Base-by-base conservation (phyloP, 2,888 invertebrate species). In the Protonemura montana region DNA sequence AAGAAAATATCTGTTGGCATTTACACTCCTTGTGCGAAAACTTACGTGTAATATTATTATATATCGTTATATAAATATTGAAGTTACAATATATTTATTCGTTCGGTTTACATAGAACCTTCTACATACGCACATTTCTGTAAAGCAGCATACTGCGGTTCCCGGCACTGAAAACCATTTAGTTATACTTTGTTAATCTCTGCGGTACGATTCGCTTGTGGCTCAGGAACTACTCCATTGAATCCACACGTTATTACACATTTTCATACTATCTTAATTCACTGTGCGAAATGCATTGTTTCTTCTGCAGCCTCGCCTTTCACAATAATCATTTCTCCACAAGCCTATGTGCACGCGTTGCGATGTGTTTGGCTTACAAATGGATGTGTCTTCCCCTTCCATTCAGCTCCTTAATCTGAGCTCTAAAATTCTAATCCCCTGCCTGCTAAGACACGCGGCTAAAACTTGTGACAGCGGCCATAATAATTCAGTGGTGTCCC, bases 371-470 rank as follows among this genome's bases (percentile, higher is more conserved):
- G 59, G 7, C 59, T 59, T 59, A 59, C 21, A 59, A 59, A 59
- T 59, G 59, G 59, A 59, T 59, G 59, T 59, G 59, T 21, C 59
- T 59, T 59, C 6, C 21, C 59, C 1, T 59, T 10, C n/a, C n/a
- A n/a, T n/a, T n/a, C n/a, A n/a, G n/a, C n/a, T n/a, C 59, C 21
- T 59, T 59, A 59, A 59, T 59, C 59, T 59, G 59, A 3, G 59
- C 59, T 59, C 59, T 59, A 59, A 59, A 59, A 59, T 59, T 59
- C 59, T 59, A 59, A 59, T 59, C 59, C 59, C 59, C 21, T 13
- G 59, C 59, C 59, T 59, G 59, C 59, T 59, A 59, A 59, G 59
- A 59, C 16, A 59, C 59, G 35, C 35, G 59, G 59, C 59, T 59
- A 59, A 13, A 59, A 13, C 59, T 59, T 59, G 16, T 59, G 59